These are phyloP conservation scores for Ammodytes dubius DNA, from an alignment of 2,113 vertebrate species.

Conservation along the genomic window DNA sequence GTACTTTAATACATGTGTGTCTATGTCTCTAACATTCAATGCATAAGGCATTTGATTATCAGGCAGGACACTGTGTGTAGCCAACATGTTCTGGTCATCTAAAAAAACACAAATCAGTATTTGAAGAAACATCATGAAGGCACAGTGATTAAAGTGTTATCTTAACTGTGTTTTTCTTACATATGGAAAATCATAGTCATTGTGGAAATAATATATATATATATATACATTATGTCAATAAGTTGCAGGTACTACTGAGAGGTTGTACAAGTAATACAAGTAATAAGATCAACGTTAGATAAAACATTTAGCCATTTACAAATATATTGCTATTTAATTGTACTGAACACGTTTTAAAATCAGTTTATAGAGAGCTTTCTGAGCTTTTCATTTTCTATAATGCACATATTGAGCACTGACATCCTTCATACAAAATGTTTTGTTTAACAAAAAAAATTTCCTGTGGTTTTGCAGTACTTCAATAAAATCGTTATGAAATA, in stretches of 20 bases:
- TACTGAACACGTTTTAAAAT: conserved; percentile 81
- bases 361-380: conserved; percentile 76
- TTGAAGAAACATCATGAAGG: conserved; percentile 91
- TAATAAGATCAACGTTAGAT: conserved; percentile 83
- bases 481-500: conserved; percentile 68
- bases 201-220: conserved; percentile 73
- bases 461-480: conserved; percentile 67
- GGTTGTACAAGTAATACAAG: conserved; percentile 81
- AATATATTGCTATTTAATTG: conserved; percentile 89
- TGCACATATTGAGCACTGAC: conserved; percentile 85
- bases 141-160: conserved; percentile 94
- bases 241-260: conserved; percentile 75
- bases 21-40: conserved; percentile 87
- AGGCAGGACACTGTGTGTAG: conserved; percentile 85
- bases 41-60: conserved; percentile 90
- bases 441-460: conserved; percentile 70
- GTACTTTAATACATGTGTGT: conserved; percentile 63
- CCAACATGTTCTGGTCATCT: conserved; percentile 83
- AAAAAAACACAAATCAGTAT: conserved; percentile 89
- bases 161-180: conserved; percentile 79
- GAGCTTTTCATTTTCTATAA: conserved; percentile 77
- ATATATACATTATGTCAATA: conserved; percentile 57
- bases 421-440: conserved; percentile 83
- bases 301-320: conserved; percentile 88
- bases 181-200: conserved; percentile 69